These are phyloP conservation scores for Ailurus styani DNA, from an alignment of 2,113 vertebrate species.

Conservation along the genomic window DNA sequence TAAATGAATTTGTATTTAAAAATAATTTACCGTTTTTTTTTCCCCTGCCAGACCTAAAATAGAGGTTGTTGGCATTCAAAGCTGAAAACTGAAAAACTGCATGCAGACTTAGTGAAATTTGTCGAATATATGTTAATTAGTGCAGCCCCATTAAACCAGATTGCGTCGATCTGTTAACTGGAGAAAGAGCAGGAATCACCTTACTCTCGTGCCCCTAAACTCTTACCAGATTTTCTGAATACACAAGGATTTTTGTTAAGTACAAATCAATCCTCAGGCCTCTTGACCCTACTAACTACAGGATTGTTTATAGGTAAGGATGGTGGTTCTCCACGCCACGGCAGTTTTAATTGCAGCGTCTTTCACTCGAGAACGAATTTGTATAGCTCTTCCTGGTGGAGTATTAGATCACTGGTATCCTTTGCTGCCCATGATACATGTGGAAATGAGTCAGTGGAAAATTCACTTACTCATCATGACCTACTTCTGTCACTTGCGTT, in stretches of 20 bases:
- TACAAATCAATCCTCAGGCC: not conserved
- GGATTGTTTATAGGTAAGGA: not conserved
- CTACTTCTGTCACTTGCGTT: slow-evolving; percentile 74
- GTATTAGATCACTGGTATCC: slow-evolving; percentile 62
- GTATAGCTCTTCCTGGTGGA: slow-evolving; percentile 49
- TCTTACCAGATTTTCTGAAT: not conserved
- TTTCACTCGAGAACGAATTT: slow-evolving; percentile 41
- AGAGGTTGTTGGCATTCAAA: slow-evolving; percentile 34
- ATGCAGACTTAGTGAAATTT: not conserved
- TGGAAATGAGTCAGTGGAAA: slow-evolving; percentile 79
- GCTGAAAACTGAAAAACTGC: slow-evolving; percentile 40
- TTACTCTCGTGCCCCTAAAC: not conserved
- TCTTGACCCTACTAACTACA: not conserved
- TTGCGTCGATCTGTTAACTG: not conserved
- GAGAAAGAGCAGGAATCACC: not conserved
- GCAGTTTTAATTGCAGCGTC: not conserved
- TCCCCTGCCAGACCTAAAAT: not conserved
- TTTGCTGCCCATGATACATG: slow-evolving; percentile 46
- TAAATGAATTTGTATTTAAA: slow-evolving; percentile 64
- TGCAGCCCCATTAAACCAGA: not conserved
- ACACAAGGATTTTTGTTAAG: not conserved
- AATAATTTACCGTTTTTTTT: slow-evolving; percentile 4
- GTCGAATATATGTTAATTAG: not conserved
- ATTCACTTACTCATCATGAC: slow-evolving; percentile 77
- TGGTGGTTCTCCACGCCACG: not conserved